Percentiles rank a stretch among this genome's conserved stretches.
These are phyloP conservation scores for Hedya salicella DNA, from an alignment of 2,888 invertebrate species.

Conservation along the genomic window DNA sequence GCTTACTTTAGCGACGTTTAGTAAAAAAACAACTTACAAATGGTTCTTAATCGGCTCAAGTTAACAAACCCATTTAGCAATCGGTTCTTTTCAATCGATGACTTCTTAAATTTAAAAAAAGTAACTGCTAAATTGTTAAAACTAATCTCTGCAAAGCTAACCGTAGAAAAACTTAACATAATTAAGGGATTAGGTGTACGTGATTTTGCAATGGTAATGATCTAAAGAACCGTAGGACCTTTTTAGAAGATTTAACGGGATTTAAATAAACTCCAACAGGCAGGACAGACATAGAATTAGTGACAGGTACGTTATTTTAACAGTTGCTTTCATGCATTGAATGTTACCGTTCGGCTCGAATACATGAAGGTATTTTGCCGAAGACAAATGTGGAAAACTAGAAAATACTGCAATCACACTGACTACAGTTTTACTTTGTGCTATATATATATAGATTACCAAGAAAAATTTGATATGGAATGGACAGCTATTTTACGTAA, in stretches of 20 bases:
- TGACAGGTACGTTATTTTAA: background rate
- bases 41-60: conserved; percentile 1
- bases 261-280: background rate
- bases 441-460: no score
- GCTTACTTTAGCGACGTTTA: background rate
- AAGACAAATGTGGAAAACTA: background rate
- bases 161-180: conserved; percentile 14
- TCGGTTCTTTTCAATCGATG: conserved; percentile 6
- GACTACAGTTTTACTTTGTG: no score
- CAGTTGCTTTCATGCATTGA: background rate
- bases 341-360: background rate
- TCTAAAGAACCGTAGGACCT: background rate
- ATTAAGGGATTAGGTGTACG: conserved; percentile 3
- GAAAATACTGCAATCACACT: no score
- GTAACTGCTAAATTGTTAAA: conserved; percentile 2
- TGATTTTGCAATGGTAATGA: conserved; percentile 9
- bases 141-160: background rate
- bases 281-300: conserved; percentile 1
- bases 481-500: no score
- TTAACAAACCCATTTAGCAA: background rate
- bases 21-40: background rate
- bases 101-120: background rate
- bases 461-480: no score
- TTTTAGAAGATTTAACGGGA: background rate
- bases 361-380: no score